Evolutionary conservation across 2,888 invertebrate genomes (phyloP), one percentile per base, ranked within the genome.

Genomic region (Sicus ferrugineus): DNA sequence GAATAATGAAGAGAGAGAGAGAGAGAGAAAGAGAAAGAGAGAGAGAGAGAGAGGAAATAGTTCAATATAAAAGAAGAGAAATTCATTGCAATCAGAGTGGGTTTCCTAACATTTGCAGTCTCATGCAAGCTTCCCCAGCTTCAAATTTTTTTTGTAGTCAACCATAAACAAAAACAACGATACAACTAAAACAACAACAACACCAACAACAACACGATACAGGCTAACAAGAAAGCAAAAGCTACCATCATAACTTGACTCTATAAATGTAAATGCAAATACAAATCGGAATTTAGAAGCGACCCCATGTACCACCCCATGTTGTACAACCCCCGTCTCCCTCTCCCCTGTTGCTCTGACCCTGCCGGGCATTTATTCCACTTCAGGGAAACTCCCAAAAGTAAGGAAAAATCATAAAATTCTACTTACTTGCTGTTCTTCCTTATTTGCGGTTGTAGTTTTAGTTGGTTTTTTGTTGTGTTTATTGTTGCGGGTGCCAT

Each of bases 261-360:
- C 19, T 34, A 59, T 34, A 23, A 59, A 59, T 59, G 59, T 16
- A 34, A 31, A 31, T 59, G 16, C 34, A 61, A 61, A 61, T 61
- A 21, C 2, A 61, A 42, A 23, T 61, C 38, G 26, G 38, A 42
- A 26, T 61, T 61, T 61, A 16, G 42, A 23, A 23, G 23, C 42
- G n/a, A 16, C n/a, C 9, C 14, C 46, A 46, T 46, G 19, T n/a
- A 46, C 46, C 46, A 7, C 50, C n/a, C 23, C 19, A 9, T n/a
- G 21, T n/a, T 48, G 14, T 4, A 23, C 50, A 5, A 9, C 11
- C 19, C 5, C 23, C 50, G 1, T n/a, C n/a, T 16, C 50, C 50
- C 23, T 6, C 50, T 19, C 14, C 19, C 11, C 11, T 11, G 5
- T 34, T 34, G 23, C 50, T 7, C 50, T 21, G 3, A 9, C 46